phyloP scores from a whole-genome alignment of 2,797 vertebrate genomes.

The Sebastes vulpes region DNA sequence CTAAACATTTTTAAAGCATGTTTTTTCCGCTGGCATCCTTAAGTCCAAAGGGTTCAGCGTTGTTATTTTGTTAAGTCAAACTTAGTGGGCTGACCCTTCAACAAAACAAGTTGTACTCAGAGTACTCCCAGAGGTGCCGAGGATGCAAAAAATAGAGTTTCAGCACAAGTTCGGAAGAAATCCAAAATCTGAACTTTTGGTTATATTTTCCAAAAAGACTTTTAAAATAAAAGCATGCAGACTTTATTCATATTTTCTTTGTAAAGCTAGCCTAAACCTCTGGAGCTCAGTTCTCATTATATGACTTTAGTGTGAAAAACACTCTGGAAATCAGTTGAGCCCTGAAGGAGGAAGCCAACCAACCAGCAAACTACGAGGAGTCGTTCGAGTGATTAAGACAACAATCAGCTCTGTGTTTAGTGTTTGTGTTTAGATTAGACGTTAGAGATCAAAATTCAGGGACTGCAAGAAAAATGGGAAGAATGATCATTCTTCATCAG shows the following conservation, averaged over 20 bases:
- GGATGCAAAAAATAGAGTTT: background rate
- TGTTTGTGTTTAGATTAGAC: background rate
- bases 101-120: background rate
- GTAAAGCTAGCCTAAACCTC: background rate
- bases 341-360: conserved; percentile 9
- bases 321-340: conserved; percentile 16
- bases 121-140: background rate
- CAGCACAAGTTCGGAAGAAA: background rate
- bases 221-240: background rate
- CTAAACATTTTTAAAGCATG: background rate
- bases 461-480: background rate
- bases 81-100: background rate
- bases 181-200: background rate
- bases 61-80: conserved; percentile 21
- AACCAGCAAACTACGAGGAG: background rate
- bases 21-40: conserved; percentile 1
- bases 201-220: background rate
- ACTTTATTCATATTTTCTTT: conserved; percentile 10
- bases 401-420: background rate
- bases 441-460: background rate
- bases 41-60: conserved; percentile 18
- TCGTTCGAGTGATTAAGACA: background rate
- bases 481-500: background rate
- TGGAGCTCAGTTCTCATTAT: background rate
- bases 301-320: background rate